A percentile compares a stretch with the other conserved stretches of the same genome.
Evolutionary conservation across 23 tunicate species (phyloP).

Genomic region (Oikopleura dioica): DNA sequence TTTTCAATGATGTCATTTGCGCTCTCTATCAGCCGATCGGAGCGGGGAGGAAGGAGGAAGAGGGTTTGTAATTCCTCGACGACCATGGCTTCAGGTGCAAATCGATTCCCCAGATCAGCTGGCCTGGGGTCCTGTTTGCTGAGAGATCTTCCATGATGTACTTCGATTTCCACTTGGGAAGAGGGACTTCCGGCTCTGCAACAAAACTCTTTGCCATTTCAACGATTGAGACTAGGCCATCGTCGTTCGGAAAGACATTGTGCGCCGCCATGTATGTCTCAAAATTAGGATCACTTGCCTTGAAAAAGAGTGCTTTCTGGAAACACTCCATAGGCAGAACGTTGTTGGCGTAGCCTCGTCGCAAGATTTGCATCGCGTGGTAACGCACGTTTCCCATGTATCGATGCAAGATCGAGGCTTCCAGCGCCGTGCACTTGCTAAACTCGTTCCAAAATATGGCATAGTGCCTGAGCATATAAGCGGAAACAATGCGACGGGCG

Average conservation of each 20-base stretch:
- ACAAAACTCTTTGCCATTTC: background rate
- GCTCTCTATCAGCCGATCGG: too few relatives aligned
- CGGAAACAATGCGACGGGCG: slow-evolving; percentile 8
- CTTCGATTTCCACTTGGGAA: background rate
- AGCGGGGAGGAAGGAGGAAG: background rate
- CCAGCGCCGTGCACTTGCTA: background rate
- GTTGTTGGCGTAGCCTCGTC: background rate
- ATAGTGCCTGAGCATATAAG: background rate
- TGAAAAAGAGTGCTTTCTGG: background rate
- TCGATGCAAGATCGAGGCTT: background rate
- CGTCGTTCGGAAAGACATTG: background rate
- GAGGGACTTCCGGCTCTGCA: background rate
- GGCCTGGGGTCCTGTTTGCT: background rate
- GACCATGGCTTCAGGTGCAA: background rate
- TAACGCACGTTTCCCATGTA: background rate
- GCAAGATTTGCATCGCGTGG: background rate
- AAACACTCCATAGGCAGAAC: background rate
- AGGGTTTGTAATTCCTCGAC: background rate
- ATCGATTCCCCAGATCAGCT: background rate
- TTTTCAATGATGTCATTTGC: too few relatives aligned
- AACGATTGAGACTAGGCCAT: background rate
- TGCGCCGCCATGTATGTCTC: background rate
- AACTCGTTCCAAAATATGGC: background rate
- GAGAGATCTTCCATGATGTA: background rate
- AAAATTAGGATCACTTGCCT: background rate